Percentiles rank a stretch among this genome's conserved stretches.
These are phyloP conservation scores for Argyrosomus regius DNA, from an alignment of 2,797 vertebrate genomes.

Conservation along the genomic window DNA sequence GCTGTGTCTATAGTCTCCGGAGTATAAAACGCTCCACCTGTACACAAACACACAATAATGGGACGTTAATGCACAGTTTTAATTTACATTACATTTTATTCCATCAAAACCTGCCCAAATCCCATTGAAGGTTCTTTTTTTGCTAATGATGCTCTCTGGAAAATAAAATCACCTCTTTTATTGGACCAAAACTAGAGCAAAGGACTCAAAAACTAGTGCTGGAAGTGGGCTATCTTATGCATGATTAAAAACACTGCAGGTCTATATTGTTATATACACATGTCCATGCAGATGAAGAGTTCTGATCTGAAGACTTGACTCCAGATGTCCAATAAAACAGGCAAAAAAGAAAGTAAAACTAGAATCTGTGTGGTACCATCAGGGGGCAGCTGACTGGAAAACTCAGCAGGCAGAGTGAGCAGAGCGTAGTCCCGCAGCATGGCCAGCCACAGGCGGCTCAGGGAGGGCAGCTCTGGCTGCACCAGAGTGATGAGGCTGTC, in stretches of 20 bases:
- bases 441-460: slow-evolving; percentile 96
- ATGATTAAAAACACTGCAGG: background rate
- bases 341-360: background rate
- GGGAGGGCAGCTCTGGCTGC: slow-evolving; percentile 93
- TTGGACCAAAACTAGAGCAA: slow-evolving; percentile 5
- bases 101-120: slow-evolving; percentile 1
- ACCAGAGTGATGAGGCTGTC: slow-evolving; percentile 97
- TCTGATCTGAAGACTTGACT: background rate
- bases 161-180: background rate
- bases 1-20: slow-evolving; percentile 99
- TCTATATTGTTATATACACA: background rate
- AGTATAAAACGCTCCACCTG: slow-evolving; percentile 98
- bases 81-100: background rate
- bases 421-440: slow-evolving; percentile 96
- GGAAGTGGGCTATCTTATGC: background rate
- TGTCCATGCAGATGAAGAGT: background rate
- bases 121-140: background rate
- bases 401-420: slow-evolving; percentile 95
- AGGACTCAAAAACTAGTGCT: background rate
- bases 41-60: slow-evolving; percentile 32
- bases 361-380: slow-evolving; percentile 87
- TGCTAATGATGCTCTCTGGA: background rate
- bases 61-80: too few species aligned
- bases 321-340: background rate
- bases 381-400: slow-evolving; percentile 97